These are phyloP conservation scores for Eristalis arbustorum DNA, from an alignment of 2,888 invertebrate genomes.

Conservation along the genomic window DNA sequence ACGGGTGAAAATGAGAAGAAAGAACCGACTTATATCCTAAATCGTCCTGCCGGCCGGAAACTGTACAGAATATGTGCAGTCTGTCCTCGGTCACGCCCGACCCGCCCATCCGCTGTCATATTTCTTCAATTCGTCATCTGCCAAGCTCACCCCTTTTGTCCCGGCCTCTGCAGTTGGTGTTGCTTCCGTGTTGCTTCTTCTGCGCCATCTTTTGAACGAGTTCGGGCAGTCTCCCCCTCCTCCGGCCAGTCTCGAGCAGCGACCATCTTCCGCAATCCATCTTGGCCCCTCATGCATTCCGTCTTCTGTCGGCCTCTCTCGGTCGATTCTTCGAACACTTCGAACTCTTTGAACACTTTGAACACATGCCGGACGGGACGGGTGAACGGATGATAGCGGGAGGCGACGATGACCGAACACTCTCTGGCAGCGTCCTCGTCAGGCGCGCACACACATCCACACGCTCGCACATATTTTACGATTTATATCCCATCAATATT, in stretches of 20 bases:
- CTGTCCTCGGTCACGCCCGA: conserved; percentile 3
- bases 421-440: conserved; percentile 31
- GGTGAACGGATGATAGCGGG: conserved; percentile 49
- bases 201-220: conserved; percentile 19
- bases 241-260: background rate
- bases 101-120: conserved; percentile 44
- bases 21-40: conserved; percentile 4
- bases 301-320: conserved; percentile 43
- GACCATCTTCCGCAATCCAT: conserved; percentile 66
- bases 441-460: conserved; percentile 36
- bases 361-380: conserved; percentile 50
- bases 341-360: conserved; percentile 59
- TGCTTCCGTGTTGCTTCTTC: conserved; percentile 50
- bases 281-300: conserved; percentile 66
- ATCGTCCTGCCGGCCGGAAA: conserved; percentile 63
- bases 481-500: conserved; percentile 74
- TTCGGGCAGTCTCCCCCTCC: background rate
- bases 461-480: conserved; percentile 62
- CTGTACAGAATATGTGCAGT: conserved; percentile 62
- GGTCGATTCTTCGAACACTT: conserved; percentile 57
- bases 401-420: conserved; percentile 56
- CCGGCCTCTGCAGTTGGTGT: conserved; percentile 18
- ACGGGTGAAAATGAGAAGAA: background rate
- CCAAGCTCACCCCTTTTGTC: conserved; percentile 53
- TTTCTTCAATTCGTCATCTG: conserved; percentile 67